phyloP scores from a whole-genome alignment of 2,888 invertebrate species.

The Cephalotes varians region DNA sequence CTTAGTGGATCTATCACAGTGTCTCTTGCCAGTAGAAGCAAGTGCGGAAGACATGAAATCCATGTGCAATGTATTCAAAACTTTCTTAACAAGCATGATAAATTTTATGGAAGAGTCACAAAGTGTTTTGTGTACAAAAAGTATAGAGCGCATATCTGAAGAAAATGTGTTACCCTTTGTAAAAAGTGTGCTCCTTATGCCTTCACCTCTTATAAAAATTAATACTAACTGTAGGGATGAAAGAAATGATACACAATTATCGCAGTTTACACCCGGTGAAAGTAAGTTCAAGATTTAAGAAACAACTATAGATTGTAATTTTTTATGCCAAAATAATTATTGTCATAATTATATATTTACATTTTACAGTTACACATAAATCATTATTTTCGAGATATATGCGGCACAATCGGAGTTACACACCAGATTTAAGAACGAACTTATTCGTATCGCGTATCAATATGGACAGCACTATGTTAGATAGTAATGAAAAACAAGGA shows the following conservation, averaged over 20 bases:
- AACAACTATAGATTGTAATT: neutral
- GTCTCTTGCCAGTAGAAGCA: constrained; percentile 74
- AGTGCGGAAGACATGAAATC: constrained; percentile 75
- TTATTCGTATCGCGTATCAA: constrained; percentile 70
- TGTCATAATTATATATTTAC: neutral
- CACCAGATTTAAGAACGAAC: constrained; percentile 67
- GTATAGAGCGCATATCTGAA: constrained; percentile 41
- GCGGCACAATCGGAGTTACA: constrained; percentile 58
- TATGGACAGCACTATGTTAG: constrained; percentile 67
- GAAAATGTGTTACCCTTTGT: constrained; percentile 58
- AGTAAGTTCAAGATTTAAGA: constrained; percentile 58
- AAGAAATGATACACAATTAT: constrained; percentile 68
- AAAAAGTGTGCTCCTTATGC: constrained; percentile 76
- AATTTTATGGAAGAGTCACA: constrained; percentile 53
- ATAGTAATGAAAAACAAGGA: constrained; percentile 56
- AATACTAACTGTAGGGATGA: constrained; percentile 67
- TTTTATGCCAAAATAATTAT: constrained; percentile 1
- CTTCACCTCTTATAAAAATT: constrained; percentile 79
- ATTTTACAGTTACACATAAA: constrained; percentile 71
- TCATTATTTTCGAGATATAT: constrained; percentile 76
- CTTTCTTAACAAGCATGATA: constrained; percentile 61
- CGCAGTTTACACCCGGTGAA: constrained; percentile 81
- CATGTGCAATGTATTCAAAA: constrained; percentile 70
- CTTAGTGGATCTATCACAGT: constrained; percentile 72
- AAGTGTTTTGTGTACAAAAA: constrained; percentile 41